These are phyloP conservation scores for Drosophila niveifrons DNA, from an alignment of 2,888 invertebrate genomes.

Conservation along the genomic window DNA sequence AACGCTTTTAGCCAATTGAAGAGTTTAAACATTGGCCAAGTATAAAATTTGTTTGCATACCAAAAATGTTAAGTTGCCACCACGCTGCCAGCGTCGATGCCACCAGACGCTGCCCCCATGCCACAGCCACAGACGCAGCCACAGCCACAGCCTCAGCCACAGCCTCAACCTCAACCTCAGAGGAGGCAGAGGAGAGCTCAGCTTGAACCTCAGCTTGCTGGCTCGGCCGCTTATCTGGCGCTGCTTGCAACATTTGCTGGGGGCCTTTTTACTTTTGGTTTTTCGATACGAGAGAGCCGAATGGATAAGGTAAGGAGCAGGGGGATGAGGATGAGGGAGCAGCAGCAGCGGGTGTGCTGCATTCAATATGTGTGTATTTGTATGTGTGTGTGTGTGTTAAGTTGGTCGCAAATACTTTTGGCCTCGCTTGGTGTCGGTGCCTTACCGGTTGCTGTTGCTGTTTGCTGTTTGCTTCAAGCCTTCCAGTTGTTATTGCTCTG, in stretches of 20 bases:
- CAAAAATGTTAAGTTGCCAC: constrained; percentile 70
- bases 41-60: constrained; percentile 79
- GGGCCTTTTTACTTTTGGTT: constrained; percentile 79
- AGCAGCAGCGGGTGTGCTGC: constrained; percentile 50
- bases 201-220: constrained; percentile 60
- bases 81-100: constrained; percentile 49
- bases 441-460: constrained; percentile 68
- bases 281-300: constrained; percentile 73
- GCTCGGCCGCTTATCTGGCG: constrained; percentile 75
- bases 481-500: constrained; percentile 35
- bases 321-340: constrained; percentile 3
- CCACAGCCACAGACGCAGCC: constrained; percentile 20
- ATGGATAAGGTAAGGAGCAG: constrained; percentile 51
- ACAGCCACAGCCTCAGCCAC: constrained; percentile 11
- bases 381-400: constrained; percentile 61
- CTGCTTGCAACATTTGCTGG: constrained; percentile 79
- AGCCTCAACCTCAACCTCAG: constrained; percentile 14
- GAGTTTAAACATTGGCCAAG: constrained; percentile 82
- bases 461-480: constrained; percentile 63
- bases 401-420: constrained; percentile 77
- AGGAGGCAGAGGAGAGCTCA: neutral
- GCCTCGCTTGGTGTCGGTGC: constrained; percentile 81
- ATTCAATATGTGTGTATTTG: constrained; percentile 29
- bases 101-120: constrained; percentile 40
- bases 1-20: constrained; percentile 80